Evolutionary conservation across 2,113 vertebrate genomes (phyloP).

Genomic region (Bufo gargarizans): DNA sequence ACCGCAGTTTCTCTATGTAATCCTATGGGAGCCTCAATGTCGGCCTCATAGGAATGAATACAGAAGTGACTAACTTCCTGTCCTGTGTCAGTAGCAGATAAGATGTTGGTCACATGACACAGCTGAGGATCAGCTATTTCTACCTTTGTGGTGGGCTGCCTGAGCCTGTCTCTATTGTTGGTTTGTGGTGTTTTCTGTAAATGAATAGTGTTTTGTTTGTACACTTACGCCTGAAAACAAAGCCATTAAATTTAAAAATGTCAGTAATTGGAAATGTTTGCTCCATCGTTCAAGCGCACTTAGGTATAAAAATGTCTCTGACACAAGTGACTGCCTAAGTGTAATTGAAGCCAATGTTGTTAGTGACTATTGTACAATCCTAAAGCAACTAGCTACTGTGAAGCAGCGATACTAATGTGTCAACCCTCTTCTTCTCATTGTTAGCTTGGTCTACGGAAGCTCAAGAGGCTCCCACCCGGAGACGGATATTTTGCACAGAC

Average conservation of each 20-base stretch:
- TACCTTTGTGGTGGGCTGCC: neutral
- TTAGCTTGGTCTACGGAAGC: conserved; percentile 91
- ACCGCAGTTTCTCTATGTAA: too few relatives aligned
- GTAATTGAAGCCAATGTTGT: neutral
- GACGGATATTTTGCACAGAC: conserved; percentile 90
- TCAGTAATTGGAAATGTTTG: neutral
- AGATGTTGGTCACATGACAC: neutral
- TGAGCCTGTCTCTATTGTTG: neutral
- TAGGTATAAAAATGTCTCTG: too few relatives aligned
- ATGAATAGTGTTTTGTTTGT: neutral
- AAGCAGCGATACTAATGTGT: neutral
- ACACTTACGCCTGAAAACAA: neutral
- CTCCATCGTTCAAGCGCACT: neutral
- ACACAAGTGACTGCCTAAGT: too few relatives aligned
- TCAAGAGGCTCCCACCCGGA: conserved; percentile 92
- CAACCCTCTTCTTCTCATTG: conserved; percentile 11
- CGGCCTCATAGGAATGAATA: too few relatives aligned
- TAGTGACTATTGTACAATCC: neutral
- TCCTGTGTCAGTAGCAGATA: too few relatives aligned
- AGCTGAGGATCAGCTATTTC: neutral
- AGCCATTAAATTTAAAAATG: neutral
- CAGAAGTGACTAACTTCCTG: too few relatives aligned
- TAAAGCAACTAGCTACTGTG: neutral
- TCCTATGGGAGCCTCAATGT: too few relatives aligned
- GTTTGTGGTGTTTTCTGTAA: neutral